phyloP scores from a whole-genome alignment of 2,888 invertebrate species.

The Holacanthella duospinosa region DNA sequence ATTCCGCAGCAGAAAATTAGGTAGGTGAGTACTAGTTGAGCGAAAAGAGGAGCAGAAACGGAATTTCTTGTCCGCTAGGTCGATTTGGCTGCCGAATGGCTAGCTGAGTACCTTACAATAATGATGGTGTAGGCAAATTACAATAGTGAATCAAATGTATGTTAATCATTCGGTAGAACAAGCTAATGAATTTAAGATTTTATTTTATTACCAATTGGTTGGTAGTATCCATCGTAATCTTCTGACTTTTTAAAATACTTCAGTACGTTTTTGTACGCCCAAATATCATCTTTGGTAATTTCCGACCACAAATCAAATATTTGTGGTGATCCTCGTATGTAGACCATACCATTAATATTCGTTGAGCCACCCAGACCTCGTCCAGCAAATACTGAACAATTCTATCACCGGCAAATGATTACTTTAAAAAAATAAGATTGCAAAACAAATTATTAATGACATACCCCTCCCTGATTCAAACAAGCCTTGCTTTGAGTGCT shows the following conservation, averaged over 20 bases:
- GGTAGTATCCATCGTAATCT: conserved; percentile 2
- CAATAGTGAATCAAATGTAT: no score
- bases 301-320: not conserved
- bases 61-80: no score
- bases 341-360: not conserved
- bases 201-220: no score
- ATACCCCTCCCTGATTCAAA: not conserved
- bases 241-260: not conserved
- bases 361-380: not conserved
- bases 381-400: not conserved
- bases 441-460: not conserved
- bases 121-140: no score
- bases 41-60: no score
- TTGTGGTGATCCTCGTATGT: not conserved
- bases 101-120: no score
- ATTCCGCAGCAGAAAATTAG: no score
- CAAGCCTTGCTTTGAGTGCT: not conserved
- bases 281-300: not conserved
- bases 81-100: no score
- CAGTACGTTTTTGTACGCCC: not conserved
- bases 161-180: no score
- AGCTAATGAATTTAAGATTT: no score
- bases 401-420: not conserved
- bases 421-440: not conserved
- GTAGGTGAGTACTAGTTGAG: no score